A percentile compares a stretch with the other conserved stretches of the same genome.
Conservation (phyloP, 2,113 vertebrate species). For the Polypterus bichir region DNA sequence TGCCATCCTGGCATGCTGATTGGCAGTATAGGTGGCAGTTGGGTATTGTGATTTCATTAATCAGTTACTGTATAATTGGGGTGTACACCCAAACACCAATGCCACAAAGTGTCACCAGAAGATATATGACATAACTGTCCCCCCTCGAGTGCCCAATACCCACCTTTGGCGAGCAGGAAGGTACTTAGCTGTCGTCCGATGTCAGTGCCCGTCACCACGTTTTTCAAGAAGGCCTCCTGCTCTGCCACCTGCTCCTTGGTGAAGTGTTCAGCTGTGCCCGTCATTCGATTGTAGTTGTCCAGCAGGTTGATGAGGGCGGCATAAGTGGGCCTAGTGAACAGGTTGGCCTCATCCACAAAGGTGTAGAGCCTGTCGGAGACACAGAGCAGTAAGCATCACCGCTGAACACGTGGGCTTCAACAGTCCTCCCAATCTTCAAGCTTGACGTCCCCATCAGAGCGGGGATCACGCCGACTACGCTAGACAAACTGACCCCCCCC, state of each 20-base stretch:
- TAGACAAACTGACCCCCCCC: too few species aligned
- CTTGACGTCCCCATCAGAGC: too few species aligned
- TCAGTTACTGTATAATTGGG: too few species aligned
- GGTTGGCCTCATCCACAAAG: slow-evolving; percentile 58
- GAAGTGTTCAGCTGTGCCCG: slow-evolving; percentile 59
- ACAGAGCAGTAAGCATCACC: background rate
- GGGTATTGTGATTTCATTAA: too few species aligned
- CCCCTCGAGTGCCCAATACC: slow-evolving; percentile 7
- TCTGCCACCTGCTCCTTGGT: slow-evolving; percentile 57
- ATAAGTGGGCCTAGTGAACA: slow-evolving; percentile 76
- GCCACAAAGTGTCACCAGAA: too few species aligned
- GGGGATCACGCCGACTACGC: too few species aligned
- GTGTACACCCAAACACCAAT: too few species aligned
- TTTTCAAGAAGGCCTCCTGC: slow-evolving; percentile 63
- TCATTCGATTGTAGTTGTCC: slow-evolving; percentile 73
- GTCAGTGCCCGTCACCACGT: slow-evolving; percentile 63
- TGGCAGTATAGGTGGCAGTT: too few species aligned
- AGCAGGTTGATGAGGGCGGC: slow-evolving; percentile 64
- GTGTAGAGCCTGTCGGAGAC: slow-evolving; percentile 56
- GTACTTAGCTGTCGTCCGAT: slow-evolving; percentile 64
- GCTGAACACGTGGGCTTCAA: too few species aligned
- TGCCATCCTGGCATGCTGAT: too few species aligned
- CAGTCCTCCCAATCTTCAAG: too few species aligned
- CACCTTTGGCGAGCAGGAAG: slow-evolving; percentile 70
- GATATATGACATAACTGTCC: too few species aligned